Percentiles rank a stretch among this genome's conserved stretches.
These are phyloP conservation scores for Hyles vespertilio DNA, from an alignment of 1,140 invertebrate genomes.

Conservation along the genomic window DNA sequence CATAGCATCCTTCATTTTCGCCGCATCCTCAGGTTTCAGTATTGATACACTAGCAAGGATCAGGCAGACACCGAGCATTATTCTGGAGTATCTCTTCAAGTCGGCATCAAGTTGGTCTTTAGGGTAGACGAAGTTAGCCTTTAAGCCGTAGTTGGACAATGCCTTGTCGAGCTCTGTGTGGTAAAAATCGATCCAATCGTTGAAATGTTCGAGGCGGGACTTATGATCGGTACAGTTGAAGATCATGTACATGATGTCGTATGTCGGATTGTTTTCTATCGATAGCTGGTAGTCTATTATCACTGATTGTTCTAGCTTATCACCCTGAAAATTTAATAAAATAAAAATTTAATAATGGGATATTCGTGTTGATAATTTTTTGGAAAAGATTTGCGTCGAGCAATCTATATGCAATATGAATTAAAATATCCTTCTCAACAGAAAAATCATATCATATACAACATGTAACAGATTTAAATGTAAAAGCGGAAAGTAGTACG, in stretches of 20 bases:
- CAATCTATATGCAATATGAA: too few relatives aligned
- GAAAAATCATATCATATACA: too few relatives aligned
- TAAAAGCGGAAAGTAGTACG: too few relatives aligned
- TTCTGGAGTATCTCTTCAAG: slow-evolving; percentile 20
- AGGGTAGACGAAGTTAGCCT: slow-evolving; percentile 19
- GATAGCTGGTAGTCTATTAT: slow-evolving; percentile 8
- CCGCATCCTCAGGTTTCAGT: too few relatives aligned
- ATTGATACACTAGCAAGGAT: too few relatives aligned
- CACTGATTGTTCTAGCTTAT: background rate
- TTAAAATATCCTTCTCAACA: too few relatives aligned
- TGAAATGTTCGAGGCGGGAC: slow-evolving; percentile 15
- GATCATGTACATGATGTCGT: slow-evolving; percentile 23
- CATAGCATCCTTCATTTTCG: too few relatives aligned
- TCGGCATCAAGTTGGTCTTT: slow-evolving; percentile 25
- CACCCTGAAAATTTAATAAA: slow-evolving; percentile 3
- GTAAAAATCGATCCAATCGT: slow-evolving; percentile 27
- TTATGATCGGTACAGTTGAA: slow-evolving; percentile 27
- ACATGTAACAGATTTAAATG: too few relatives aligned
- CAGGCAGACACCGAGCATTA: background rate
- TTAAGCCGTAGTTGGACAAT: slow-evolving; percentile 14
- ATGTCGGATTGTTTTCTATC: slow-evolving; percentile 9
- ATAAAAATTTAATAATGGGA: too few relatives aligned
- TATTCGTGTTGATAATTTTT: too few relatives aligned
- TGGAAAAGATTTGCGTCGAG: too few relatives aligned
- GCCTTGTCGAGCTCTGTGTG: slow-evolving; percentile 19